phyloP scores from a whole-genome alignment of 2,113 vertebrate genomes.

The zebrafish (Danio rerio) region GRCz12tu NC_133193.1:12249001-12249500 shows the following conservation, averaged over 20 bases:
- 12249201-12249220: not conserved
- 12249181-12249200: conserved; percentile 14
- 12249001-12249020: not conserved
- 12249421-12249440: conserved; percentile 46
- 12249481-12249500: conserved; percentile 60
- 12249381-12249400: conserved; percentile 40
- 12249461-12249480: conserved; percentile 73
- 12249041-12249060: conserved; percentile 55
- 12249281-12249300: conserved; percentile 47
- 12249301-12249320: conserved; percentile 27
- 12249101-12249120: conserved; percentile 47
- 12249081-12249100: conserved; percentile 43
- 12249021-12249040: conserved; percentile 48
- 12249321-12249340: conserved; percentile 68
- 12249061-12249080: not conserved
- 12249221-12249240: not conserved
- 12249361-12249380: conserved; percentile 44
- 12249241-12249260: not conserved
- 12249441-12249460: conserved; percentile 62
- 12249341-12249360: not conserved
- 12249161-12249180: not conserved
- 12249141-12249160: not conserved
- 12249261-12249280: conserved; percentile 52
- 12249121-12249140: conserved; percentile 18
- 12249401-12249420: conserved; percentile 68